A percentile compares a stretch with the other conserved stretches of the same genome.
These are phyloP conservation scores for Stegostoma tigrinum DNA, from an alignment of 2,113 vertebrate genomes.

Conservation along the genomic window DNA sequence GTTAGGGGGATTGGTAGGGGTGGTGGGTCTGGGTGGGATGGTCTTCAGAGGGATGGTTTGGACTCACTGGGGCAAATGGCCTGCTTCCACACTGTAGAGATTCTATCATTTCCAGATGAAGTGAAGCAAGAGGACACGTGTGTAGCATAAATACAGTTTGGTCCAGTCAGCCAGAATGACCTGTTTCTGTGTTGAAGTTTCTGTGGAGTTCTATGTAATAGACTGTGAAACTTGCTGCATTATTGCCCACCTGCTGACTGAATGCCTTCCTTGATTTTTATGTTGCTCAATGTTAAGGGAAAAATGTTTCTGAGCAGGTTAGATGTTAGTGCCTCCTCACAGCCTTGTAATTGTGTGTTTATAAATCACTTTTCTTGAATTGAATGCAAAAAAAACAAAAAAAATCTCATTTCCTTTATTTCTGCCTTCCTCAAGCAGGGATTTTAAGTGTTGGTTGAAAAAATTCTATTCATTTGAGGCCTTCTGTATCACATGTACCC, in stretches of 20 bases:
- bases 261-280: background rate
- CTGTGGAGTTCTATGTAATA: background rate
- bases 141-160: background rate
- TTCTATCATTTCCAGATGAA: background rate
- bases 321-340: background rate
- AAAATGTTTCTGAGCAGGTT: background rate
- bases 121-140: background rate
- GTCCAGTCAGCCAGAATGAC: background rate
- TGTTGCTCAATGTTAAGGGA: background rate
- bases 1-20: no score
- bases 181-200: background rate
- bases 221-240: background rate
- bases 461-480: background rate
- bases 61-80: no score
- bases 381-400: background rate
- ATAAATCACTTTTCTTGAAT: background rate
- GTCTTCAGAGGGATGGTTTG: no score
- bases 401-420: background rate
- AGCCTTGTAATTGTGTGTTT: background rate
- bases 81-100: no score
- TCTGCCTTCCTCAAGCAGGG: background rate
- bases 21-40: no score
- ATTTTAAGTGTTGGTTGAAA: background rate
- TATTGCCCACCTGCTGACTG: background rate
- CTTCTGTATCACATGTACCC: background rate